Percentiles rank a stretch among this genome's conserved stretches.
phyloP scores from a whole-genome alignment of 2,113 vertebrate species.

The Nesoenas mayeri region DNA sequence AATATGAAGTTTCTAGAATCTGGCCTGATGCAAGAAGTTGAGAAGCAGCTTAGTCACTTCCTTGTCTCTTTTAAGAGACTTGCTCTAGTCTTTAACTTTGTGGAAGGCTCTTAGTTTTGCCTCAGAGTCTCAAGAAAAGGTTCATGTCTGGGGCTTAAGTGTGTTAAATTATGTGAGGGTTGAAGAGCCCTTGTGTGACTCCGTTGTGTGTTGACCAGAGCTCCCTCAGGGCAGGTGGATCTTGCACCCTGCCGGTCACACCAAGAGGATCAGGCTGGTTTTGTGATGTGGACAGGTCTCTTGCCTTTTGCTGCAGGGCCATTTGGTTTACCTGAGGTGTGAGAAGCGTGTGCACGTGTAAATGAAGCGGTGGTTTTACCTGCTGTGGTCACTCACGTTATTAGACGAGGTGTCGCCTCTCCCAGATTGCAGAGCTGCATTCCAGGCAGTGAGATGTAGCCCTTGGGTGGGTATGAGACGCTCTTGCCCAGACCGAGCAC shows the following conservation, averaged over 20 bases:
- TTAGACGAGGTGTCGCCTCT: background rate
- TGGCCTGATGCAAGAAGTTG: background rate
- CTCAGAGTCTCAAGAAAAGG: background rate
- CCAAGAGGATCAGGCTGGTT: background rate
- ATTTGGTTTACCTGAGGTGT: accelerated
- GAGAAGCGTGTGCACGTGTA: background rate
- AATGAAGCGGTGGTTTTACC: accelerated
- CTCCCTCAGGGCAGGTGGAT: background rate
- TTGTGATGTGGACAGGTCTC: background rate
- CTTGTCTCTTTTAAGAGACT: background rate
- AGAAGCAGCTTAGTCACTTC: background rate
- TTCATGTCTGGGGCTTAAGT: background rate
- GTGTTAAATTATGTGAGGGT: background rate
- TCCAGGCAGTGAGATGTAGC: background rate
- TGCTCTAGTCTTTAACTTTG: background rate
- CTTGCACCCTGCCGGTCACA: accelerated
- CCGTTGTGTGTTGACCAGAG: accelerated
- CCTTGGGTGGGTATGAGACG: background rate
- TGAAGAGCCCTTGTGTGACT: background rate
- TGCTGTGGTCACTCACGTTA: background rate
- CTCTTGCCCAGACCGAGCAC: background rate
- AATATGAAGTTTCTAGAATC: background rate
- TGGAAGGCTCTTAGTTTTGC: background rate
- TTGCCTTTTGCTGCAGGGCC: background rate
- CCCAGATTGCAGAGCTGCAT: background rate